Evolutionary conservation across 2,797 vertebrate genomes (phyloP), one percentile per base, ranked within the genome.

Genomic region (Cetoscarus ocellatus): DNA sequence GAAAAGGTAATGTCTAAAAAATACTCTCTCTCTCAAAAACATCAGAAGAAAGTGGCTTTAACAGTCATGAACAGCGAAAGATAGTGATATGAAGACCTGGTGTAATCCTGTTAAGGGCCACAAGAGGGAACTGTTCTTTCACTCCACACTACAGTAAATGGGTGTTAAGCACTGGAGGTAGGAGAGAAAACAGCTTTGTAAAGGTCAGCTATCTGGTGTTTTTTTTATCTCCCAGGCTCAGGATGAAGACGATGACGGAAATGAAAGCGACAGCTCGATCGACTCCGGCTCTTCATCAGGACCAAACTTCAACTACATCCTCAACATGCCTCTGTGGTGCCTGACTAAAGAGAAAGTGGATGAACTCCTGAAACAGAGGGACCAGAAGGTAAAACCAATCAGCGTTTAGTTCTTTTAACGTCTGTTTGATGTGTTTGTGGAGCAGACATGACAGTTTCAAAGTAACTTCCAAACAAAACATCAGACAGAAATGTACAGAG

Each of bases 291-390:
- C 96, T 61, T 88, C 95, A 6, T 95, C 96, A 19, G 98, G 97
- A 66, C 98, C 98, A 11, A 97, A 98, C 90, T 99, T 98, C 90
- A 99, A 99, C 91, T 99, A 99, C 90, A 98, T 99, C 88, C 95
- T 99, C 87, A 98, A 97, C 91, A 99, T 99, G 98, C 96, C 97
- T 70, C 93, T 99, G 44, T 99, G 98, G 98, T 98, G 96, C 85
- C 94, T 99, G 86, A 95, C 96, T 7, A 99, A 99, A 92, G 98
- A 99, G 94, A 99, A 96, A 86, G 98, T 99, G 89, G 97, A 99
- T 3, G 97, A 97, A 36, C 92, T 99, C 73, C 96, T 99, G 70
- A 98, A 96, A 73, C 97, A 99, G 73, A 96, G 97, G 86, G 98
- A 99, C 93, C 34, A 85, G 15, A 99, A 99, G 97, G 98, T 99